Base-by-base conservation (phyloP, 2,888 invertebrate genomes). In the Drosophila mimetica region DNA sequence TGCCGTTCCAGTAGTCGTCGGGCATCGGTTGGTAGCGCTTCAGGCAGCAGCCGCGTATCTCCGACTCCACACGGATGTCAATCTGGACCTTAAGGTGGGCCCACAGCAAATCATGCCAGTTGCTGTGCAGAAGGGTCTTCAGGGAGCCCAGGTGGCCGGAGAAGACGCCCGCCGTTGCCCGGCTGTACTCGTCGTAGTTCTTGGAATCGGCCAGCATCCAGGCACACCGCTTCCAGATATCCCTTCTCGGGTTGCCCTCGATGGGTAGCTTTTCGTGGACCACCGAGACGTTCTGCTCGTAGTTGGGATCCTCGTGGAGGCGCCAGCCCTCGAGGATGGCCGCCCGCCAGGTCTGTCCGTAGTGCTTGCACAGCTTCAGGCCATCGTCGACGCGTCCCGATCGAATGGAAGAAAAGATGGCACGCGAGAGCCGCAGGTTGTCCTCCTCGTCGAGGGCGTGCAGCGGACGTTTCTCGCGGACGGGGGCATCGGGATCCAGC, bases 61-160 rank as follows among this genome's bases (percentile, higher is more conserved):
- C 96, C 59, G 94, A 94, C 89, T 98, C 98, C 0, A 98, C 97
- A 74, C 95, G 93, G 13, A 95, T 94, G 89, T 98, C 98, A 65
- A 98, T 95, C 89, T 97, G 94, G 0, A 95, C 94, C 87, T 94
- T 95, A 74, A 97, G 93, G 90, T 97, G 95, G 1, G 97, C 96
- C 98, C 98, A 99, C 25, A 98, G 92, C 71, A 95, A 92, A 91
- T 99, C 98, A 86, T 96, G 95, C 98, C 98, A 99, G 25, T 94
- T 95, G n/a, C 93, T 93, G 78, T 94, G 92, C 71, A 97, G 95
- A 11, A 95, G 94, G 0, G 95, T 93, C 37, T 98, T 91, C n/a
- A 98, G 90, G 6, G 96, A 94, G 30, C 94, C 93, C 39, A 98
- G 91, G 90, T 97, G 95, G 0, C 98, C 98, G 91, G 97, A 96